Percentiles rank a stretch among this genome's conserved stretches.
phyloP scores from a whole-genome alignment of 2,113 vertebrate genomes.

The Echinops telfairi region DNA sequence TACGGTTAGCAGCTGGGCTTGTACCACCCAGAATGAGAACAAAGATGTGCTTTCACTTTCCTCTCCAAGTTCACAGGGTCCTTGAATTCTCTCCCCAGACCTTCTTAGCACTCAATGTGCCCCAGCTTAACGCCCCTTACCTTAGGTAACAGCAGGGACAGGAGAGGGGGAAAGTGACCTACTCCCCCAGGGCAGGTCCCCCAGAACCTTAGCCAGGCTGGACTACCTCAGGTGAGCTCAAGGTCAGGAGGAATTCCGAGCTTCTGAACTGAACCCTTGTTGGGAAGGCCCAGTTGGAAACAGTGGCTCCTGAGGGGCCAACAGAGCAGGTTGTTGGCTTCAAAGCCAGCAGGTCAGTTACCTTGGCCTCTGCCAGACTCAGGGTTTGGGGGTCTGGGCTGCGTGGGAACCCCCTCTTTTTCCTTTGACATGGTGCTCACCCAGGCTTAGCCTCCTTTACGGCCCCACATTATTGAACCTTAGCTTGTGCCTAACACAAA shows the following conservation, averaged over 20 bases:
- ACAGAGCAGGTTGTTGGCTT: neutral
- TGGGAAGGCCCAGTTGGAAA: neutral
- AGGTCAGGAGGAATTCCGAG: neutral
- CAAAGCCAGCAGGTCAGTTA: too few relatives aligned
- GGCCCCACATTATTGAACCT: neutral
- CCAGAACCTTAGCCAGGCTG: neutral
- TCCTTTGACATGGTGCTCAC: neutral
- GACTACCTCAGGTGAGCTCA: neutral
- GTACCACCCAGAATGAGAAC: neutral
- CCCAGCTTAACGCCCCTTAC: too few relatives aligned
- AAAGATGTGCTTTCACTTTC: neutral
- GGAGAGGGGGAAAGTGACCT: neutral
- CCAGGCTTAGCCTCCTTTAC: neutral
- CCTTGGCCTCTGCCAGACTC: neutral
- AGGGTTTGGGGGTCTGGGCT: neutral
- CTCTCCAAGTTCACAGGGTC: neutral
- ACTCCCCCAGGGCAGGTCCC: neutral
- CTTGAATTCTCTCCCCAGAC: neutral
- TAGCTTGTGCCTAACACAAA: neutral
- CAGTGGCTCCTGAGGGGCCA: too few relatives aligned
- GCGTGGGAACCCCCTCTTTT: neutral
- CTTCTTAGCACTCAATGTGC: too few relatives aligned
- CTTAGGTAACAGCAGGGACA: neutral
- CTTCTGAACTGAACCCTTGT: neutral
- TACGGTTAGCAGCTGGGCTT: neutral